A percentile compares a stretch with the other conserved stretches of the same genome.
Conservation (phyloP, 92 coral and sea anemone genomes). For the Phenganax stokvisi region DNA sequence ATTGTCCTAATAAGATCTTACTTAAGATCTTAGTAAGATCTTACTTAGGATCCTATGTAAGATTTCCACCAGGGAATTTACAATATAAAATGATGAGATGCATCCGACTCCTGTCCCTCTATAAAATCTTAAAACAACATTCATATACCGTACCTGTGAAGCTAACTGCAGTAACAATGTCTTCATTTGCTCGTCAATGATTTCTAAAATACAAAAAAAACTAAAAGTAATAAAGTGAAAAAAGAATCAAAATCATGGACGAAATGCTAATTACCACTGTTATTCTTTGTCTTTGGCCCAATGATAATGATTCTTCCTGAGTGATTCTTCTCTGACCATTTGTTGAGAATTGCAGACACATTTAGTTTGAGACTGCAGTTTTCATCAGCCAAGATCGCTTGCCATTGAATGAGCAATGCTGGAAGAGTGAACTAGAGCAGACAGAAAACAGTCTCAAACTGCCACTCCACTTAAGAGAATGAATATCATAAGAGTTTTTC, state of each 20-base stretch:
- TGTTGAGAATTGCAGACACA: slow-evolving; percentile 32
- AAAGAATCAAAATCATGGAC: not conserved
- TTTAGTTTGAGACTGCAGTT: slow-evolving; percentile 5
- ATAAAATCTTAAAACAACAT: not conserved
- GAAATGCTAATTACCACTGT: slow-evolving; percentile 1
- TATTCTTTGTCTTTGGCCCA: slow-evolving; percentile 23
- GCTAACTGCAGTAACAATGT: slow-evolving; percentile 6
- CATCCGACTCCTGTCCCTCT: too few species aligned
- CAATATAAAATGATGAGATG: not conserved
- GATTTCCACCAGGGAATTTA: not conserved
- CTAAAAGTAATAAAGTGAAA: not conserved
- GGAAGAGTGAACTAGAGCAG: slow-evolving; percentile 53
- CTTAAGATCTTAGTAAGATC: too few species aligned
- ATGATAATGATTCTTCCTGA: slow-evolving; percentile 57
- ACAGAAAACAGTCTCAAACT: not conserved
- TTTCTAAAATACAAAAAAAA: slow-evolving; percentile 2
- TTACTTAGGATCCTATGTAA: too few species aligned
- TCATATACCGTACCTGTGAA: slow-evolving; percentile 8
- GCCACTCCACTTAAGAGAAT: not conserved
- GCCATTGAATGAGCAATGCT: slow-evolving; percentile 60
- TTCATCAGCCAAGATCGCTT: slow-evolving; percentile 36
- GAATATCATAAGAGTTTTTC: too few species aligned
- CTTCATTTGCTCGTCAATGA: slow-evolving; percentile 19
- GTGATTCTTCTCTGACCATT: slow-evolving; percentile 52
- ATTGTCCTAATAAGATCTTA: too few species aligned